phyloP scores from a whole-genome alignment of 2,888 invertebrate species.

The Oligia fasciuncula region DNA sequence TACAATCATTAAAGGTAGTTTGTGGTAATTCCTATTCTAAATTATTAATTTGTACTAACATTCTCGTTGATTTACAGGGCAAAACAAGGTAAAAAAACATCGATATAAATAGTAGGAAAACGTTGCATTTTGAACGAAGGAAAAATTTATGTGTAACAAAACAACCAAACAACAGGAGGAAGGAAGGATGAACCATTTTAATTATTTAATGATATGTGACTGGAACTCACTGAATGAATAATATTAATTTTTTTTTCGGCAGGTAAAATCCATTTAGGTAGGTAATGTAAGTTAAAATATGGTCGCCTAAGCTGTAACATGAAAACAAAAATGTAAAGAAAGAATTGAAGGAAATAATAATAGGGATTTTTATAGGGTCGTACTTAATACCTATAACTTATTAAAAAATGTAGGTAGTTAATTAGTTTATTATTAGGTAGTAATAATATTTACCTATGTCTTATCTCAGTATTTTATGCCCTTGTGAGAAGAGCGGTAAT shows the following conservation, averaged over 20 bases:
- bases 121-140: slow-evolving; percentile 12
- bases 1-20: background rate
- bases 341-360: background rate
- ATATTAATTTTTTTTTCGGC: too few species aligned
- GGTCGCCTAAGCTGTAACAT: fast-evolving
- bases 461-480: background rate
- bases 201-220: background rate
- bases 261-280: background rate
- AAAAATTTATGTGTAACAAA: background rate
- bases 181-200: slow-evolving; percentile 21
- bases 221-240: too few species aligned
- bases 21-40: background rate
- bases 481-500: background rate
- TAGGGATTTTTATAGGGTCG: background rate
- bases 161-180: slow-evolving; percentile 20
- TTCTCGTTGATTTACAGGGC: too few species aligned
- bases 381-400: background rate
- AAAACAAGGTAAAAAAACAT: slow-evolving; percentile 28
- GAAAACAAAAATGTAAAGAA: background rate
- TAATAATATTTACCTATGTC: background rate
- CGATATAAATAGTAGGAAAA: background rate
- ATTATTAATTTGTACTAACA: background rate
- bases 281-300: background rate
- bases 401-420: too few species aligned
- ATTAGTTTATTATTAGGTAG: too few species aligned